A percentile compares a stretch with the other conserved stretches of the same genome.
Evolutionary conservation across 2,888 invertebrate genomes (phyloP).

Genomic region (Cryptocheilus praepositus): DNA sequence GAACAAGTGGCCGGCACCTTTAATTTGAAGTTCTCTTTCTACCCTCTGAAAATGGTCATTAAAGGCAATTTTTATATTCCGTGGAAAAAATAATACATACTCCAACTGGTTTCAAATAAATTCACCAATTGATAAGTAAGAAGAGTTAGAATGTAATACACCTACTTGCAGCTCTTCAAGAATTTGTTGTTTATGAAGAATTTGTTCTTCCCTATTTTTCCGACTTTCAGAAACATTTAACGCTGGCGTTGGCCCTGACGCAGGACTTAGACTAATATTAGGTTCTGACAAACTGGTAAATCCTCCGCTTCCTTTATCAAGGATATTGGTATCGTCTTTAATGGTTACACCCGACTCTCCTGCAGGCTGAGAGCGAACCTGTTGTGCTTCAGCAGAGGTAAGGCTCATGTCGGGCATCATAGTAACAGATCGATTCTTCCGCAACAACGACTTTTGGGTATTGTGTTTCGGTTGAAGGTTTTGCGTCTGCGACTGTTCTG

Average conservation of each 20-base stretch:
- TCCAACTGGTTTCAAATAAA: slow-evolving; percentile 82
- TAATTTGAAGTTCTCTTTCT: slow-evolving; percentile 81
- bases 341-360: slow-evolving; percentile 68
- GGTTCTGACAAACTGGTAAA: slow-evolving; percentile 67
- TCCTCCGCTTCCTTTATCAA: slow-evolving; percentile 75
- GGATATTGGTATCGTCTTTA: slow-evolving; percentile 76
- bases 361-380: slow-evolving; percentile 74
- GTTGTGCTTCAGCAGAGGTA: slow-evolving; percentile 79
- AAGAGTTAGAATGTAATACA: no score
- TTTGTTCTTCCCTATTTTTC: slow-evolving; percentile 78
- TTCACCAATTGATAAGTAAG: slow-evolving; percentile 61
- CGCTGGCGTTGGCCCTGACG: slow-evolving; percentile 50
- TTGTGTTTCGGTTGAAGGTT: slow-evolving; percentile 70
- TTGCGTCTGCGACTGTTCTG: slow-evolving; percentile 66
- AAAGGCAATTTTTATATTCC: slow-evolving; percentile 2
- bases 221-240: slow-evolving; percentile 61
- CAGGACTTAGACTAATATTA: slow-evolving; percentile 67
- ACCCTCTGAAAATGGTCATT: slow-evolving; percentile 76
- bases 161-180: slow-evolving; percentile 78
- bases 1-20: slow-evolving; percentile 70
- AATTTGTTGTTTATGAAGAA: slow-evolving; percentile 82
- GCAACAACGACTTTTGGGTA: slow-evolving; percentile 75
- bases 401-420: slow-evolving; percentile 76
- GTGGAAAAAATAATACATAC: slow-evolving; percentile 55
- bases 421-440: slow-evolving; percentile 77